These are phyloP conservation scores for Bradypodion pumilum DNA, from an alignment of 2,797 vertebrate genomes.

Conservation along the genomic window DNA sequence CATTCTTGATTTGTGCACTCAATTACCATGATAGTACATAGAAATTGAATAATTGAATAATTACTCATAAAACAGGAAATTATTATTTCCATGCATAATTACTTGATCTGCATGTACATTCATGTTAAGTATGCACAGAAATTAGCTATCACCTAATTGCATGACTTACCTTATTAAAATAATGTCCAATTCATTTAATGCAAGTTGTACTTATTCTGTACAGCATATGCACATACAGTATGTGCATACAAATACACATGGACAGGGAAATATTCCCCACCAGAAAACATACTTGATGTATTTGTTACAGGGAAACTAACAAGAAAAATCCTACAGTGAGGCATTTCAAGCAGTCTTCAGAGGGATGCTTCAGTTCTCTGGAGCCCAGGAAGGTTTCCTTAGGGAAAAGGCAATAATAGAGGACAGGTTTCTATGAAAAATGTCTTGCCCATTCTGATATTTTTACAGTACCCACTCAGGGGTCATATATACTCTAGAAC, in stretches of 20 bases:
- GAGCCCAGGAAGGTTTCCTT: not conserved
- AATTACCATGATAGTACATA: conserved; percentile 72
- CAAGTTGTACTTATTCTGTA: conserved; percentile 59
- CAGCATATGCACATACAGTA: conserved; percentile 9
- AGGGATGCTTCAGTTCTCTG: not conserved
- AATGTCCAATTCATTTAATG: conserved; percentile 67
- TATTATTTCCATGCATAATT: conserved; percentile 75
- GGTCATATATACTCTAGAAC: not conserved
- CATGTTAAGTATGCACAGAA: conserved; percentile 74
- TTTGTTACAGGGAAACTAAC: too few species aligned
- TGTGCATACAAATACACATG: not conserved
- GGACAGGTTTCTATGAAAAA: not conserved
- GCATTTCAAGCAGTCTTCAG: not conserved
- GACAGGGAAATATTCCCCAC: not conserved
- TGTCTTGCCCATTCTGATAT: not conserved
- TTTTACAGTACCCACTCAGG: too few species aligned
- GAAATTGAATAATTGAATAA: conserved; percentile 78
- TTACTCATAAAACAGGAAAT: conserved; percentile 73
- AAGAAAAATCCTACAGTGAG: not conserved
- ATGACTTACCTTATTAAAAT: conserved; percentile 73
- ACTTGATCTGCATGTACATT: conserved; percentile 74
- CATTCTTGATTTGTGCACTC: conserved; percentile 74
- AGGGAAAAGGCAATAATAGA: not conserved
- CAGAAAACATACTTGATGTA: not conserved
- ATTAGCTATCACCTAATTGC: conserved; percentile 74